Evolutionary conservation across 2,113 vertebrate species (phyloP), one percentile per base, ranked within the genome.

Genomic region (Chloropsis hardwickii): DNA sequence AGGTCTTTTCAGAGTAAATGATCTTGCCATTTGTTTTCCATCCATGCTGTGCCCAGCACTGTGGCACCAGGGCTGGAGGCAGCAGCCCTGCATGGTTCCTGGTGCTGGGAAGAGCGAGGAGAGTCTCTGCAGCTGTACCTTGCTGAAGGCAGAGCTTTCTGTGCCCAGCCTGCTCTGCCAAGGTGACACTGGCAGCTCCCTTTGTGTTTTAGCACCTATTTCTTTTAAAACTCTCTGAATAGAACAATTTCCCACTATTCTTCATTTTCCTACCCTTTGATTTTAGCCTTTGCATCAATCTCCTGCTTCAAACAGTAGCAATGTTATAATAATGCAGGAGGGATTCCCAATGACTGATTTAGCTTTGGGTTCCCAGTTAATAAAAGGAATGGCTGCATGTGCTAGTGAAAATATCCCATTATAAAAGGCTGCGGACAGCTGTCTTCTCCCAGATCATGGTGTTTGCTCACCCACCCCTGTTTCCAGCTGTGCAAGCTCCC

Each of bases 21-120:
- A 86, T 93, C 71, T 78, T 90, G 66, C 82, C 28, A 28, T 93
- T 92, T 96, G 86, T 95, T 95, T 94, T 88, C 81, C 45, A 58
- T 77, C 62, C 12, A 2, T 50, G 79, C 74, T 53, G 70, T 95
- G 79, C 57, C 82, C 86, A 86, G 67, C 58, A 33, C 67, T 81
- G 90, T 66, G 82, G 82, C 88, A 96, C 47, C 80, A 77, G 58
- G 42, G 50, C 79, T 90, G 71, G 48, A 45, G 88, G 86, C 88
- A 91, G 44, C 51, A 79, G 83, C 81, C 28, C 73, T 4, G 4
- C 2, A 0, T 37, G 44, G 29, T 17, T 82, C 42, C 64, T 54
- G 61, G 9, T 67, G 31, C 51, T 83, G 77, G 17, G 64, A 81
- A 40, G 44, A 67, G 44, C 1, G 17, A 85, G 39, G 31, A 71